Conservation (phyloP, 2,113 vertebrate species). For the Ibidorhyncha struthersii region DNA sequence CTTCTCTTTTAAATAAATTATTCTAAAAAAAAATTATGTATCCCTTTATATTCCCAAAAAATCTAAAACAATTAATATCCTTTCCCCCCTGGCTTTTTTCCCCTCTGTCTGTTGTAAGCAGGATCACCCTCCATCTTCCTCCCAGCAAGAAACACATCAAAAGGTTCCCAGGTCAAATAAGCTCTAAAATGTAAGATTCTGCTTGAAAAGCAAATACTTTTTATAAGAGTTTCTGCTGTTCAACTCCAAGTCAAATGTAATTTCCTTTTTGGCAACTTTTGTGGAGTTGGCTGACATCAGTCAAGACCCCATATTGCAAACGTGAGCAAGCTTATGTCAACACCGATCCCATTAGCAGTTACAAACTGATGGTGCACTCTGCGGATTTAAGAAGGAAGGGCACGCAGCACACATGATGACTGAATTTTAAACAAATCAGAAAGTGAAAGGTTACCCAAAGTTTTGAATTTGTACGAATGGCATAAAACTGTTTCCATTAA, state of each 20-base stretch:
- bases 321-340: neutral
- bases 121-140: neutral
- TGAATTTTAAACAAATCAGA: neutral
- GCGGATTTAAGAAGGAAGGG: neutral
- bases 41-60: neutral
- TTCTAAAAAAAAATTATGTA: neutral
- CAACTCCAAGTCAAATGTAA: neutral
- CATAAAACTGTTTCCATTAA: neutral
- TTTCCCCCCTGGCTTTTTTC: too few relatives aligned
- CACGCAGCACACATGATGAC: neutral
- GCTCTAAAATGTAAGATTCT: neutral
- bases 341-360: neutral
- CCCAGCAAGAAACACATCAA: neutral
- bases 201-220: neutral
- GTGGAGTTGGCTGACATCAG: neutral
- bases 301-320: neutral
- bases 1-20: neutral
- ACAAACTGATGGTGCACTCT: fast-evolving
- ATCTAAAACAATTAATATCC: neutral
- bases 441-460: neutral
- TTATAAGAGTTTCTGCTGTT: neutral
- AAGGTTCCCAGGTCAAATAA: neutral
- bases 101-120: neutral
- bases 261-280: neutral
- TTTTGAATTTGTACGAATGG: neutral